Base-by-base conservation (phyloP, 2,797 vertebrate genomes). In the Silurus lanzhouensis region DNA sequence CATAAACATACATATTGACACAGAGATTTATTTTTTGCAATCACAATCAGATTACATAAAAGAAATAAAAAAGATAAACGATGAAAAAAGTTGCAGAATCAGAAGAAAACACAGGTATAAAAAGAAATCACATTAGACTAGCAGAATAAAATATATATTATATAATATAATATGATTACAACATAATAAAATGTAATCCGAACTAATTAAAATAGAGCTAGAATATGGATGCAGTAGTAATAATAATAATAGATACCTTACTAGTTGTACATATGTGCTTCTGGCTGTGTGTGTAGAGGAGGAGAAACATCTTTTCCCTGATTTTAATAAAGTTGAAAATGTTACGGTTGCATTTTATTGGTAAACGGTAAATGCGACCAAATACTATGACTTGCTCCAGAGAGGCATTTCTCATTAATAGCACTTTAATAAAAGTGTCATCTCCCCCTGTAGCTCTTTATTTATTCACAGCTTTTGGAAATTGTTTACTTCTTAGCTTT, bases 401-500 rank as follows among this genome's bases (percentile, higher is more conserved):
- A 44, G 68, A 22, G 52, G 13, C 27, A 20, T 77, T 78, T 78
- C 52, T 78, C 57, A 63, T 85, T 74, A 85, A 81, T 81, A 85
- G 70, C 58, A 64, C 70, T 81, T 64, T 31, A 63, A 74, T 61
- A 80, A 74, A 76, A 76, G 61, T 83, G 75, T 86, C 79, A 68
- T 61, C 55, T 77, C 55, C 66, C 57, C 58, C 10, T 52, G 5
- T 38, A 46, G 58, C 85, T 72, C 58, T 77, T 86, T 86, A 80
- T 79, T 64, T 83, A 86, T 83, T 72, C 72, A 79, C 44, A 44
- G 19, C 57, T 13, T 44, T 71, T 74, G 25, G 58, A 64, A 81
- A 81, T 68, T 81, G 77, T 85, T 85, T 85, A 72, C 76, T 81
- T 85, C 71, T 55, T 70, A 20, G 67, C 58, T 48, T 80, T 81